Evolutionary conservation across 2,888 invertebrate genomes (phyloP), one percentile per base, ranked within the genome.

Genomic region (Cenopis cana): DNA sequence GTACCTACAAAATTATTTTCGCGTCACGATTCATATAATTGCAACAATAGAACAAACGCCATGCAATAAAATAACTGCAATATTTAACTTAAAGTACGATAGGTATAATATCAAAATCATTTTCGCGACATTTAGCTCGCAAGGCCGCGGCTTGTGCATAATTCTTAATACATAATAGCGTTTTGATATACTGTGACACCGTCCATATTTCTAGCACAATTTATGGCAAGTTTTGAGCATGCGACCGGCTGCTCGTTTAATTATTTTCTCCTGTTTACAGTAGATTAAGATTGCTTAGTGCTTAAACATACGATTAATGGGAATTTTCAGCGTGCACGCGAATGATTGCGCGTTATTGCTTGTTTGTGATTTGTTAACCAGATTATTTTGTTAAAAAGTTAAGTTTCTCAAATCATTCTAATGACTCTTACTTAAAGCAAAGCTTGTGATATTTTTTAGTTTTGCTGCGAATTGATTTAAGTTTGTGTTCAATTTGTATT

Each of bases 221-320:
- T 89, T 89, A 89, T 89, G 82, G 84, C 79, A 82, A 83, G 79
- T 83, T 78, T 79, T 77, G 78, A 82, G 77, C 82, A 79, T 77
- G 77, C 80, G 78, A 79, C 80, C 83, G 81, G 77, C 77, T 77
- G 81, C 76, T 72, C 79, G 77, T 86, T 86, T 88, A 88, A 89
- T 89, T 89, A 88, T 88, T 87, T 89, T 87, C 84, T 86, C 81
- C 83, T 88, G 88, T 88, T 90, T 88, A 85, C 83, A 82, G 78
- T 82, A 85, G 85, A 88, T 89, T 87, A 83, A 86, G 85, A 88
- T 87, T 84, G 78, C 77, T 76, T 79, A 80, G 84, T 82, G 83
- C 83, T 85, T 84, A 86, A 79, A 84, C 85, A 86, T 85, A 80
- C 83, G 79, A 86, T 81, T 81, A 74, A 77, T 78, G 68, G 74